Base-by-base conservation (phyloP, 1,140 invertebrate genomes). In the Halotydeus destructor region DNA sequence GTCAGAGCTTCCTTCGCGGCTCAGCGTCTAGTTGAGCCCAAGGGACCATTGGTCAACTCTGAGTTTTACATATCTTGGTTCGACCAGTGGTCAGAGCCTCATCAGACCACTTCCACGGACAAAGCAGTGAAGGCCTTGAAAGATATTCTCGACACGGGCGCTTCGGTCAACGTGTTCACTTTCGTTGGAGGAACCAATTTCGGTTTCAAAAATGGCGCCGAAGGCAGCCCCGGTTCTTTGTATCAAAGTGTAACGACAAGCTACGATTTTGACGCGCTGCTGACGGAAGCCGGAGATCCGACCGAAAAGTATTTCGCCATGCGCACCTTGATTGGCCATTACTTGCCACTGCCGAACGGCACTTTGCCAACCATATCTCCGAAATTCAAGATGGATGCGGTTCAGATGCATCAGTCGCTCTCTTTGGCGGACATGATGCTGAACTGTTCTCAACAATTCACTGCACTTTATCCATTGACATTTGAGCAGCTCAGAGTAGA, bases 11-110 rank as follows among this genome's bases (percentile, higher is more conserved):
- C 32, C 6, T 51, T 50, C 26, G 22, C 39, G 31, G 23, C 32
- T 24, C 58, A 76, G 54, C 60, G 74, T 9, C 50, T 54, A 28
- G 64, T 66, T 46, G 47, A 55, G 37, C 44, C 47, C 3, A 43
- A 61, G 50, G 72, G 79, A 2, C 78, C 78, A 1, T 50, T 83
- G 21, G 78, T 89, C 4, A 88, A 89, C 58, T 84, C 81, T 0
- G 84, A 89, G 58, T 89, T 71, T 58, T 89, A 89, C 63, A 71
- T 80, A 0, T 83, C 82, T 19, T 71, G 68, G 68, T 54, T 89
- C 11, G 78, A 82, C 22, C 74, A 83, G 30, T 60, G 57, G 58
- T 50, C 49, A 19, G 32, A 45, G 14, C 39, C 46, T 3, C 55
- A 58, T 47, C 31, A 45, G 11, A 56, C 33, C 6, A 44, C 38